These are phyloP conservation scores for Drosophila mettleri DNA, from an alignment of 2,888 invertebrate genomes.

Conservation along the genomic window DNA sequence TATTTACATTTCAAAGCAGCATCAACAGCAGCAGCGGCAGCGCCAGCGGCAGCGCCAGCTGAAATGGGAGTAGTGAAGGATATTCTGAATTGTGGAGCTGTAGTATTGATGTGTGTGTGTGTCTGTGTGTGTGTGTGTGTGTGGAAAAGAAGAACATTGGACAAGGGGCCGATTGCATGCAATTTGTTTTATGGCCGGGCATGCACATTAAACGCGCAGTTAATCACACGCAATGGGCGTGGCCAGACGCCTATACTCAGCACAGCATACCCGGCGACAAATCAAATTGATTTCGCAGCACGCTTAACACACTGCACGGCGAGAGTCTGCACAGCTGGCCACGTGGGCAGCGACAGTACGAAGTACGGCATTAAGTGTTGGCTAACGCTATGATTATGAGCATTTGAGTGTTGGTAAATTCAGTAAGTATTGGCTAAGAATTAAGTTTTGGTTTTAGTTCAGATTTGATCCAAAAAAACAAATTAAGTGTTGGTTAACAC, in stretches of 20 bases:
- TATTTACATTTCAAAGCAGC: slow-evolving; percentile 77
- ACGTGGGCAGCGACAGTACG: no score
- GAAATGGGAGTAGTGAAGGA: slow-evolving; percentile 23
- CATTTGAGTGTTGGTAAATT: no score
- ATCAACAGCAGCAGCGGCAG: slow-evolving; percentile 6
- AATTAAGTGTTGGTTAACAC: no score
- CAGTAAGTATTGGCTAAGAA: no score
- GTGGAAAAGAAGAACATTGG: slow-evolving; percentile 24
- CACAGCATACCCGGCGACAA: slow-evolving; percentile 55
- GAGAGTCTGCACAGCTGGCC: neutral
- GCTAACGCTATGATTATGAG: neutral
- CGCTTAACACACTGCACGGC: slow-evolving; percentile 10
- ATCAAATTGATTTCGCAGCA: slow-evolving; percentile 72
- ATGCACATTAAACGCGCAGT: slow-evolving; percentile 78
- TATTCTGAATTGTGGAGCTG: slow-evolving; percentile 5
- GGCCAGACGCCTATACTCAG: slow-evolving; percentile 36
- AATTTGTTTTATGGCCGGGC: slow-evolving; percentile 76
- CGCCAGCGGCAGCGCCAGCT: slow-evolving; percentile 23
- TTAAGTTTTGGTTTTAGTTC: no score
- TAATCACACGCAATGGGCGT: slow-evolving; percentile 75
- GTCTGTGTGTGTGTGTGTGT: neutral
- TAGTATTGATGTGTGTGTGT: slow-evolving; percentile 11
- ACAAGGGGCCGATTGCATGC: slow-evolving; percentile 64
- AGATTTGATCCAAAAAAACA: no score
- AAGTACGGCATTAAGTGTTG: neutral